These are phyloP conservation scores for Chymomyza costata DNA, from an alignment of 1,140 invertebrate genomes.

Conservation along the genomic window DNA sequence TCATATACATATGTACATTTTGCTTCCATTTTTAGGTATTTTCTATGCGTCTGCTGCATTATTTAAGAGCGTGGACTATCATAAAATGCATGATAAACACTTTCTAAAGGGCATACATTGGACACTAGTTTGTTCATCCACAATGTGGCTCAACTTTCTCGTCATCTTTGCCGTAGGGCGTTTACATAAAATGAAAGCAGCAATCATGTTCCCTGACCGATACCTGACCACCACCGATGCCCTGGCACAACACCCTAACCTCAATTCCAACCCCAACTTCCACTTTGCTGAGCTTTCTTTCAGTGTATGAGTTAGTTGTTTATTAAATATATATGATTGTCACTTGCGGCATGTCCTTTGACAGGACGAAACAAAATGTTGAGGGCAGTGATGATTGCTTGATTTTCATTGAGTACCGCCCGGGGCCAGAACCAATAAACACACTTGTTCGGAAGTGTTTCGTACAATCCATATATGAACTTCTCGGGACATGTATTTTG, in stretches of 20 bases:
- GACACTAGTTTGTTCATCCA: conserved; percentile 45
- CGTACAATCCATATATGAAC: too few relatives aligned
- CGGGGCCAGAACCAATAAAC: conserved; percentile 4
- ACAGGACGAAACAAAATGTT: conserved; percentile 44
- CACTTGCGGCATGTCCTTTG: conserved; percentile 61
- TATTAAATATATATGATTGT: conserved; percentile 73
- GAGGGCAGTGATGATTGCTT: conserved; percentile 64
- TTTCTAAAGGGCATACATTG: conserved; percentile 50
- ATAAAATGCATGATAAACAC: conserved; percentile 70
- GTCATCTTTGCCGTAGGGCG: conserved; percentile 8
- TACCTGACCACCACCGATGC: not conserved
- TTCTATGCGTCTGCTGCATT: conserved; percentile 59
- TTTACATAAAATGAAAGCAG: conserved; percentile 20
- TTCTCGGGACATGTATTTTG: too few relatives aligned
- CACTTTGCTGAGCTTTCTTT: conserved; percentile 12
- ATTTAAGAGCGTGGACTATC: conserved; percentile 60
- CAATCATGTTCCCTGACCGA: too few relatives aligned
- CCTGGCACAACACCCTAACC: conserved; percentile 1
- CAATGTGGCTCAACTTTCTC: conserved; percentile 20
- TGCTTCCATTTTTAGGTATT: conserved; percentile 9
- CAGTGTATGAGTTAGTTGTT: conserved; percentile 60
- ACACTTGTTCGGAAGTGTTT: not conserved
- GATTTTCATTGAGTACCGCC: conserved; percentile 46
- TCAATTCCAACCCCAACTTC: not conserved
- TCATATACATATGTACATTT: too few relatives aligned